A percentile compares a stretch with the other conserved stretches of the same genome.
Evolutionary conservation across 2,113 vertebrate species (phyloP).

Genomic region (Alouatta palliata): DNA sequence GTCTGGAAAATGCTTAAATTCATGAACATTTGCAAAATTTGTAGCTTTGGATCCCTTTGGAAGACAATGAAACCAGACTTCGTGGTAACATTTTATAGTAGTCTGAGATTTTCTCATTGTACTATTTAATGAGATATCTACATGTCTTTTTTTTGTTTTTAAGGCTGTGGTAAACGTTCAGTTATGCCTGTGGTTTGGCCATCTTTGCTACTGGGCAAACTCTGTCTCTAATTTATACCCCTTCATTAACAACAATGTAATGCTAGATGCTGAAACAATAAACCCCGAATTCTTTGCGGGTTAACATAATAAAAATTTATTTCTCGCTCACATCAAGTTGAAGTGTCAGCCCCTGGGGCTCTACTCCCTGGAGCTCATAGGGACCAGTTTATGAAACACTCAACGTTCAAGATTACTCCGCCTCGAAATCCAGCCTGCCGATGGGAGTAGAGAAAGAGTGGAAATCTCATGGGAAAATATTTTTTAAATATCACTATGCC

Average conservation of each 20-base stretch:
- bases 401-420: background rate
- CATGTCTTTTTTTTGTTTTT: background rate
- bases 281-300: background rate
- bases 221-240: background rate
- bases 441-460: background rate
- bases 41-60: background rate
- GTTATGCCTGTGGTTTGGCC: background rate
- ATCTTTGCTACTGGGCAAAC: background rate
- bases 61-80: background rate
- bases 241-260: constrained; percentile 8
- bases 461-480: background rate
- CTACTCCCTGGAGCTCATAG: background rate
- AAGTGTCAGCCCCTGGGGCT: background rate
- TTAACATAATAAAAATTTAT: background rate
- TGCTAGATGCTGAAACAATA: constrained; percentile 1
- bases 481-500: background rate
- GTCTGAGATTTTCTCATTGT: background rate
- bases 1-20: constrained; percentile 31
- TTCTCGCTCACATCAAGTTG: background rate
- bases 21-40: background rate
- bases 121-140: background rate
- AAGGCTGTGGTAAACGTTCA: background rate
- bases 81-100: background rate
- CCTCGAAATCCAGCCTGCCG: background rate
- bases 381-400: background rate